Evolutionary conservation across 2,797 vertebrate genomes (phyloP).

Genomic region (Pangasius djambal): DNA sequence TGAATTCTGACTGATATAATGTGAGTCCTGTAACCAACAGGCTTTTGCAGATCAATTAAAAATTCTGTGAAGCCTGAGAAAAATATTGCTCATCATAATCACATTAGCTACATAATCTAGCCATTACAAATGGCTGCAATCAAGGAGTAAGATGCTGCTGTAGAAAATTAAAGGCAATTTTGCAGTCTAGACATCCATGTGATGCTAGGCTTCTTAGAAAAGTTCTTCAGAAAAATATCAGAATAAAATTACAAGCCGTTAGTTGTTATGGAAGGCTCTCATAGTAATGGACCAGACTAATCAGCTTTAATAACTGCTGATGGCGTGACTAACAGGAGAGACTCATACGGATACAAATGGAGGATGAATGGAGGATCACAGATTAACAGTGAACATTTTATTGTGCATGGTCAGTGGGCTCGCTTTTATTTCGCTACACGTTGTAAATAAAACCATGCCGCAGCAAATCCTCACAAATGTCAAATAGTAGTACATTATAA

Average conservation of each 20-base stretch:
- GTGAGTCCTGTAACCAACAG: not conserved
- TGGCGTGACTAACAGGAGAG: not conserved
- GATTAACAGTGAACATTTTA: not conserved
- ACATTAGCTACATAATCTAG: conserved; percentile 26
- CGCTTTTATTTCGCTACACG: not conserved
- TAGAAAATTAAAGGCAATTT: conserved; percentile 22
- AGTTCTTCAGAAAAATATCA: not conserved
- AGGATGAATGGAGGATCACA: conserved; percentile 13
- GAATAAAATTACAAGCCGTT: not conserved
- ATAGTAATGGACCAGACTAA: not conserved
- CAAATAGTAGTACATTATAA: not conserved
- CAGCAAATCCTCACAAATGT: not conserved
- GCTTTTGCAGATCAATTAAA: conserved; percentile 7
- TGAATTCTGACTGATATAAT: not conserved
- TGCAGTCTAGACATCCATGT: conserved; percentile 18
- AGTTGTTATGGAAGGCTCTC: conserved; percentile 1
- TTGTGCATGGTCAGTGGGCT: not conserved
- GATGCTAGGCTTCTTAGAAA: not conserved
- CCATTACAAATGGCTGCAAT: conserved; percentile 14
- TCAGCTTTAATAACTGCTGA: conserved; percentile 17
- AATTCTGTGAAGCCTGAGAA: conserved; percentile 15
- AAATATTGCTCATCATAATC: conserved; percentile 23
- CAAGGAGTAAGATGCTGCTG: not conserved
- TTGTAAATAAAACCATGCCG: conserved; percentile 5
- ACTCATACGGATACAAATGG: not conserved